phyloP scores from a whole-genome alignment of 1,140 invertebrate species.

The Belonocnema kinseyi region DNA sequence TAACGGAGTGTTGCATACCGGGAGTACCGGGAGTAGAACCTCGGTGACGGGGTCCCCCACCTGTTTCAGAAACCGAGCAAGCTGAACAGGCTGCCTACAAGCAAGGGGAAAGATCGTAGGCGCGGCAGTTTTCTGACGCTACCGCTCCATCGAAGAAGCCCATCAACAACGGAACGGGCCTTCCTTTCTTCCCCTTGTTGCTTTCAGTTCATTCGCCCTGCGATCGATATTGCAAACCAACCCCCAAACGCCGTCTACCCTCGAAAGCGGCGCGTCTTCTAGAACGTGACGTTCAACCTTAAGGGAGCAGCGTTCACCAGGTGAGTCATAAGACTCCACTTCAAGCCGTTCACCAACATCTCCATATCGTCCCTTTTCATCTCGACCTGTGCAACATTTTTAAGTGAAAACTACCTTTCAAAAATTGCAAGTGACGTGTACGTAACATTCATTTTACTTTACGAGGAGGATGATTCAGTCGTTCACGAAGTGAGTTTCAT shows the following conservation, averaged over 20 bases:
- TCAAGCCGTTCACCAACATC: conserved; percentile 1
- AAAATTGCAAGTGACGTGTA: neutral
- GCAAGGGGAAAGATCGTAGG: conserved; percentile 63
- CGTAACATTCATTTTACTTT: neutral
- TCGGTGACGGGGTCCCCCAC: conserved; percentile 60
- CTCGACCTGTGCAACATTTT: neutral
- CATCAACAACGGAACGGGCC: conserved; percentile 34
- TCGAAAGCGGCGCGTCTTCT: conserved; percentile 28
- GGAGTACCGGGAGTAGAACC: conserved; percentile 40
- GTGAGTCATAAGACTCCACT: conserved; percentile 36
- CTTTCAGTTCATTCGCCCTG: neutral
- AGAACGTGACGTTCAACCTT: neutral
- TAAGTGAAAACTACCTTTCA: neutral
- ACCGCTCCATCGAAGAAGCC: conserved; percentile 50
- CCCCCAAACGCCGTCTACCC: conserved; percentile 31
- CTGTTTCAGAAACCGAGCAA: conserved; percentile 61
- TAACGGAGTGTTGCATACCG: conserved; percentile 58
- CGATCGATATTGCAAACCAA: conserved; percentile 48
- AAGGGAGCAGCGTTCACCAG: conserved; percentile 46
- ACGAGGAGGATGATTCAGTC: conserved; percentile 16
- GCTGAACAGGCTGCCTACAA: conserved; percentile 52
- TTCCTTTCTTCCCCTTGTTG: conserved; percentile 24
- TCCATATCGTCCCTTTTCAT: neutral
- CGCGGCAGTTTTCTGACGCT: conserved; percentile 70
- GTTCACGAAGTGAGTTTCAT: neutral